A percentile compares a stretch with the other conserved stretches of the same genome.
phyloP scores from a whole-genome alignment of 2,888 invertebrate genomes.

The Platynereis dumerilii region DNA sequence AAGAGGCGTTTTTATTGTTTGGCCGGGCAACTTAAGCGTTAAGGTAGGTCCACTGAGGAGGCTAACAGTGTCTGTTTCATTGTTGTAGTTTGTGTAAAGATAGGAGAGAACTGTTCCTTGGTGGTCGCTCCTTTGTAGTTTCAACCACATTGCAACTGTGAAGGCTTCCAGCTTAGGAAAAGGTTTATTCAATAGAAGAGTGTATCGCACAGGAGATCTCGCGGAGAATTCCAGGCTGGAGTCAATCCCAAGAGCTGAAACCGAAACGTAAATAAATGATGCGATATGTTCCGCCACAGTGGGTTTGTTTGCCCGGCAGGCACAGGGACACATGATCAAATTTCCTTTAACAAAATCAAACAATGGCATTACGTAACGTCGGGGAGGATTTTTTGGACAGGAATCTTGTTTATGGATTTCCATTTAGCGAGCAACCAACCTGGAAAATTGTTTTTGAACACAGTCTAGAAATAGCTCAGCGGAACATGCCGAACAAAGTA shows the following conservation, averaged over 20 bases:
- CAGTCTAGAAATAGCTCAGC: too few relatives aligned
- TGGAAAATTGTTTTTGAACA: too few relatives aligned
- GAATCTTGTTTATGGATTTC: too few relatives aligned
- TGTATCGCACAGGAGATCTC: conserved; percentile 35
- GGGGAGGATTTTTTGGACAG: too few relatives aligned
- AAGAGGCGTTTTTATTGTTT: conserved; percentile 40
- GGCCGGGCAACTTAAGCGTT: conserved; percentile 44
- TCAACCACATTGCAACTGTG: conserved; percentile 59
- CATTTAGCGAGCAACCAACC: too few relatives aligned
- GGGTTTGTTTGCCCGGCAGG: too few relatives aligned
- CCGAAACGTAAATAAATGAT: too few relatives aligned
- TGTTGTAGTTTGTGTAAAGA: conserved; percentile 4
- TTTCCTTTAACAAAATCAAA: too few relatives aligned
- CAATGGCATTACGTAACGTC: too few relatives aligned
- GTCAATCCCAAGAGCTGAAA: conserved; percentile 37
- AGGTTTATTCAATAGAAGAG: conserved; percentile 52
- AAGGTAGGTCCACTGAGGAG: conserved; percentile 50
- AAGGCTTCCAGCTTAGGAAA: conserved; percentile 54
- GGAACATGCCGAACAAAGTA: too few relatives aligned
- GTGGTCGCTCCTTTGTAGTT: conserved; percentile 39
- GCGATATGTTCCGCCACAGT: too few relatives aligned
- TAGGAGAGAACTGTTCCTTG: conserved; percentile 39
- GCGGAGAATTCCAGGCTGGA: conserved; percentile 36
- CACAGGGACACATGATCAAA: too few relatives aligned
- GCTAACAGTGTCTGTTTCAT: conserved; percentile 41